A percentile compares a stretch with the other conserved stretches of the same genome.
Conservation (phyloP, 23 tunicate species). For the Ciona savignyi region DNA sequence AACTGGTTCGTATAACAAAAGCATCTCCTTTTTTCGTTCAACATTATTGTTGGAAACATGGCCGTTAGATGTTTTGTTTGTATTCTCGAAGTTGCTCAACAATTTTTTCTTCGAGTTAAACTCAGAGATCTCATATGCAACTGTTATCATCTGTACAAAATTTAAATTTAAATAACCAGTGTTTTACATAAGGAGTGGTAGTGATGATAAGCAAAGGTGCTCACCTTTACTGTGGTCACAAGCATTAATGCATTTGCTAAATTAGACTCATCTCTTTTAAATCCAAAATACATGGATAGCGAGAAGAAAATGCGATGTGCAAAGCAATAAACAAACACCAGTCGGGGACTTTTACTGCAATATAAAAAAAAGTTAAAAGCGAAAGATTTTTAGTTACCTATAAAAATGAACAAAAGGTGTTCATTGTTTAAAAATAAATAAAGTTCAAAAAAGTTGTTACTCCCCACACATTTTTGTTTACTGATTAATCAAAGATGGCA, state of each 20-base stretch:
- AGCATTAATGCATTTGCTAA: neutral
- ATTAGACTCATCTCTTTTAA: neutral
- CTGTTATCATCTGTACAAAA: neutral
- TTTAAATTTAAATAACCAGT: no score
- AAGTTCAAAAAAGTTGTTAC: no score
- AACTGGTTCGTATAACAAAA: neutral
- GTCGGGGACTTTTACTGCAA: neutral
- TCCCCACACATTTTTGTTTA: no score
- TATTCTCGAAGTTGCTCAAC: neutral
- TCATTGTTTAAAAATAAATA: no score
- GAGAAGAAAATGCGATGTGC: neutral
- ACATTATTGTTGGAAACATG: neutral
- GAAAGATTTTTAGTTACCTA: no score
- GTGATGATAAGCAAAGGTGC: no score
- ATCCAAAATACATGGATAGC: neutral
- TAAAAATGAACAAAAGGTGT: no score
- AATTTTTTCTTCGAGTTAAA: no score
- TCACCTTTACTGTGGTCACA: neutral
- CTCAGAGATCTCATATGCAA: neutral
- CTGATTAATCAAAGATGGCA: no score
- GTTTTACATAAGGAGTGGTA: no score
- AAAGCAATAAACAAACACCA: neutral
- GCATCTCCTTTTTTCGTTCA: neutral
- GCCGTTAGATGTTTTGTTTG: neutral
- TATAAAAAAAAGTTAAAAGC: no score